A percentile compares a stretch with the other conserved stretches of the same genome.
These are phyloP conservation scores for Actinernus sp. DNA, from an alignment of 92 coral and sea anemone species.

Conservation along the genomic window DNA sequence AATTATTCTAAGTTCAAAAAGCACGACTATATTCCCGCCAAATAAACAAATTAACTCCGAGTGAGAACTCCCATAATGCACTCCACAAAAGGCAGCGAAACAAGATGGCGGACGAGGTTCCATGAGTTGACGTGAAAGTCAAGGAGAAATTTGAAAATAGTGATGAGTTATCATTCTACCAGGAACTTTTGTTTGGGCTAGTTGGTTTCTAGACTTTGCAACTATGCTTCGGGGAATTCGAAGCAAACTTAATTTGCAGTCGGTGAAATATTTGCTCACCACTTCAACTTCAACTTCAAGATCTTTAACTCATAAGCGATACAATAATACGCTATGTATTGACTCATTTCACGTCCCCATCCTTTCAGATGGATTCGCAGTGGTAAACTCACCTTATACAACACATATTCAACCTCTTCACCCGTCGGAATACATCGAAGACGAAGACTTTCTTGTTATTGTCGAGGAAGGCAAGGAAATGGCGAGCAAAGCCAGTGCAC, in stretches of 20 bases:
- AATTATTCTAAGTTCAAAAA: too few relatives aligned
- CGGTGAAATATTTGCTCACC: too few relatives aligned
- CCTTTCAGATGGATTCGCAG: constrained; percentile 27
- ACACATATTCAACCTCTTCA: constrained; percentile 59
- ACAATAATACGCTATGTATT: constrained; percentile 26
- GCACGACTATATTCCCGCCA: too few relatives aligned
- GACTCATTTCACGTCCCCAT: constrained; percentile 25
- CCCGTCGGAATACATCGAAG: constrained; percentile 41
- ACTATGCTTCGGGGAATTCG: neutral
- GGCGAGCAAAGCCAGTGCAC: constrained; percentile 10
- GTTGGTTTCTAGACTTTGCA: too few relatives aligned
- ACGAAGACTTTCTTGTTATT: neutral
- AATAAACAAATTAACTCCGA: too few relatives aligned
- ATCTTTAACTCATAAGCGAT: neutral
- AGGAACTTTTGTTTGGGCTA: too few relatives aligned
- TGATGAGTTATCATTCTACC: neutral
- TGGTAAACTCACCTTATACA: constrained; percentile 54
- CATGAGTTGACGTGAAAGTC: too few relatives aligned
- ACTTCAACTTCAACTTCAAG: neutral
- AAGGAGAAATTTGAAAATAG: too few relatives aligned
- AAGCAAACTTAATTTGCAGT: too few relatives aligned
- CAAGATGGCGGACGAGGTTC: constrained; percentile 45
- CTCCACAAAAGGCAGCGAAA: too few relatives aligned
- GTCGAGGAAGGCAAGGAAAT: constrained; percentile 4
- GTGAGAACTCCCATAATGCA: too few relatives aligned